Base-by-base conservation (phyloP, 2,888 invertebrate species). In the Hypercompe scribonia region DNA sequence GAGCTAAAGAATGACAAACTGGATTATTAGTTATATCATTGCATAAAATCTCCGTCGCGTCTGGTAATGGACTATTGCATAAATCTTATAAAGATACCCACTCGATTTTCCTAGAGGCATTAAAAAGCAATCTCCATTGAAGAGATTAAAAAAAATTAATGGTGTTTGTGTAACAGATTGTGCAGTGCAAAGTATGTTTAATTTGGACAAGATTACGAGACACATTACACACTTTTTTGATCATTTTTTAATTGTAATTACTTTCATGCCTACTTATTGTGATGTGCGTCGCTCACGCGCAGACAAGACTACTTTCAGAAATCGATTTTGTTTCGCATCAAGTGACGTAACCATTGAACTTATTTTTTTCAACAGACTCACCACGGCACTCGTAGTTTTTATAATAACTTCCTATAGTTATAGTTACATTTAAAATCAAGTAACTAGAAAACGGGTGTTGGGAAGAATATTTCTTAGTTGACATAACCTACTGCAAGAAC, bases 61-160 rank as follows among this genome's bases (percentile, higher is more conserved):
- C 58, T 28, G 28, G 18, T 61, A 61, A 61, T 31, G 61, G 61
- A 61, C 15, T 7, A 18, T 61, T 73, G 58, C 74, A 61, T 72
- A 63, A 39, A 69, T 64, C 31, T 54, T 63, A 24, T 46, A 71
- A 71, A 54, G 54, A 65, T 58, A 63, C 39, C 39, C 11, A 39
- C 70, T n/a, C 39, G 65, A 71, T 75, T 71, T 71, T 70, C 66
- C 67, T 65, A 36, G 36, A 58, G 39, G 33, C 76, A 81, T 80
- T 81, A 76, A 64, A 80, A 81, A 76, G 69, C 74, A 33, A 79
- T 72, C 66, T 70, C 31, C 39, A 24, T 70, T 63, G 10, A n/a
- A 24, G n/a, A 8, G 18, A 69, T 4, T 10, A 58, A 61, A 61
- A 70, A 70, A 24, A 70, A 61, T 7, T 61, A 61, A 31, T 61